phyloP scores from a whole-genome alignment of 2,888 invertebrate genomes.

The Dicyrtomina minuta region DNA sequence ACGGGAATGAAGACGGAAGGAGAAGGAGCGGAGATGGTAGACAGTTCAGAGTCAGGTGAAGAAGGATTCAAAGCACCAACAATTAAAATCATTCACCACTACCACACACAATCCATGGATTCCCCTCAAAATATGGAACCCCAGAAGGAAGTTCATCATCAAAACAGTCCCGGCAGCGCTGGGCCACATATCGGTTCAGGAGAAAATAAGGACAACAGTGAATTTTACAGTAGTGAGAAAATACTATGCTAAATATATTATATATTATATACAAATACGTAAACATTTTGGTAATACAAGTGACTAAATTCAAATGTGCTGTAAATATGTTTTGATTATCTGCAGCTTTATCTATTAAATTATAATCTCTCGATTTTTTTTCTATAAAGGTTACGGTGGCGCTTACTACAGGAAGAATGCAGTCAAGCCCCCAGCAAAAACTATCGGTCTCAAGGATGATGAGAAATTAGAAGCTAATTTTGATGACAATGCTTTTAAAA shows the following conservation, averaged over 20 bases:
- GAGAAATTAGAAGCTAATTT: neutral
- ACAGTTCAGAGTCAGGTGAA: no score
- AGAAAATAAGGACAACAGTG: neutral
- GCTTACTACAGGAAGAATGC: constrained; percentile 9
- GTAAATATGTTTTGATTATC: no score
- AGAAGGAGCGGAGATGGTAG: neutral
- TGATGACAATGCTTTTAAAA: constrained; percentile 2
- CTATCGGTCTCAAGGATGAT: neutral
- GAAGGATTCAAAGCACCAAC: neutral
- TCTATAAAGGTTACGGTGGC: constrained; percentile 8
- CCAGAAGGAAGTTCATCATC: neutral
- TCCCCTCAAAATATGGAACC: neutral
- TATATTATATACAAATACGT: no score
- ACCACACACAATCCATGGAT: constrained; percentile 1
- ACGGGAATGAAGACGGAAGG: no score
- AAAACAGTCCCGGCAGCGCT: no score
- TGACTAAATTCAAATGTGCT: no score
- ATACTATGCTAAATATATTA: neutral
- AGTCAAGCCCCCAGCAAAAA: neutral
- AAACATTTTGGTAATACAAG: no score
- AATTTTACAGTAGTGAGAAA: constrained; percentile 10
- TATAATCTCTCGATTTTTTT: no score
- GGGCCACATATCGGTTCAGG: no score
- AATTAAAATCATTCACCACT: constrained; percentile 10
- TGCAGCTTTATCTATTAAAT: no score